Evolutionary conservation across 2,888 invertebrate genomes (phyloP).

Genomic region (Ectemnius continuus): DNA sequence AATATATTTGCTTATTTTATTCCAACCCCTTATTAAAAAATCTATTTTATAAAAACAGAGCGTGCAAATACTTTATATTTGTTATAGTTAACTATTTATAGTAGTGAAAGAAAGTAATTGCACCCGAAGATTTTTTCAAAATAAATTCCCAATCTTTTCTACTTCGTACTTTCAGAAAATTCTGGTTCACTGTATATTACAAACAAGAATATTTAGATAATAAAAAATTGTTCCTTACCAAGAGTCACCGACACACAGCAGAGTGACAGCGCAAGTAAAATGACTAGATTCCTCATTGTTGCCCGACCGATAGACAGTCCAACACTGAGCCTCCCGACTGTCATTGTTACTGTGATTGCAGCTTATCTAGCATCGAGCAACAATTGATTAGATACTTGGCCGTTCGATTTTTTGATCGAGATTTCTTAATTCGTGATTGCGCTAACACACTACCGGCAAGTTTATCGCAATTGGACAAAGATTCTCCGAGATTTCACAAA

Average conservation of each 20-base stretch:
- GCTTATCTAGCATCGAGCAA: conserved; percentile 30
- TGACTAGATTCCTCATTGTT: conserved; percentile 26
- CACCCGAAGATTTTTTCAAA: no score
- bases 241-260: conserved; percentile 20
- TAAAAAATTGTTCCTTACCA: conserved; percentile 22
- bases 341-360: background rate
- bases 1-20: no score
- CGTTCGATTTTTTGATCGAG: conserved; percentile 12
- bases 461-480: background rate
- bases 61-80: background rate
- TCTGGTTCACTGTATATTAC: no score
- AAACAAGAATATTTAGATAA: background rate
- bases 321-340: conserved; percentile 20
- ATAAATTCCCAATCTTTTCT: no score
- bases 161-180: background rate
- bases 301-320: background rate
- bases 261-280: conserved; percentile 19
- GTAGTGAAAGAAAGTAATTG: background rate
- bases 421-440: conserved; percentile 23
- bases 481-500: no score
- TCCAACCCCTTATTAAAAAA: no score
- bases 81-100: background rate
- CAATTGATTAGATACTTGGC: conserved; percentile 37
- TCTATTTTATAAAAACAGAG: no score
- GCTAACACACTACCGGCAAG: conserved; percentile 6